A percentile compares a stretch with the other conserved stretches of the same genome.
These are phyloP conservation scores for Orussus abietinus DNA, from an alignment of 1,140 invertebrate genomes.

Conservation along the genomic window DNA sequence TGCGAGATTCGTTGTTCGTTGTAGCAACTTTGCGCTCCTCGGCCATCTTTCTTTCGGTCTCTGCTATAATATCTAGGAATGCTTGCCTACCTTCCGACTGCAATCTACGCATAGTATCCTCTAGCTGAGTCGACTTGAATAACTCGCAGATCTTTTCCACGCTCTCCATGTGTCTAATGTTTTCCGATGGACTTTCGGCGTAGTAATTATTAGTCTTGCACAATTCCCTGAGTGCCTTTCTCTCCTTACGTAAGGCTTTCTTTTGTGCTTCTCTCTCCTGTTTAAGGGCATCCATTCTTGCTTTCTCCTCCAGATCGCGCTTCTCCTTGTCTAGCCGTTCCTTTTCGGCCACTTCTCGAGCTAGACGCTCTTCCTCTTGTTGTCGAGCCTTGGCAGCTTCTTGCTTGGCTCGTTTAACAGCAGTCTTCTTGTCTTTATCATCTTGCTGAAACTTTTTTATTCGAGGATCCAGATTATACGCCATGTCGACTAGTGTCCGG, in stretches of 20 bases:
- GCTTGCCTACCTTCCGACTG: constrained; percentile 60
- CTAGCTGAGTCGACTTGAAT: constrained; percentile 67
- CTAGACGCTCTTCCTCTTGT: constrained; percentile 74
- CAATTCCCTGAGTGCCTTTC: constrained; percentile 78
- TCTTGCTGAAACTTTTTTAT: constrained; percentile 90
- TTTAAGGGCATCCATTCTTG: constrained; percentile 73
- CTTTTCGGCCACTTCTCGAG: constrained; percentile 66
- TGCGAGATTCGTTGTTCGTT: constrained; percentile 34
- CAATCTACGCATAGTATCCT: constrained; percentile 72
- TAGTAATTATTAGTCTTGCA: constrained; percentile 90
- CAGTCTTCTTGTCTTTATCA: constrained; percentile 87
- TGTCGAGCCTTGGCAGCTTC: constrained; percentile 80
- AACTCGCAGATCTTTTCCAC: constrained; percentile 87
- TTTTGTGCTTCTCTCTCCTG: constrained; percentile 84
- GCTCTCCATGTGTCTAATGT: constrained; percentile 79
- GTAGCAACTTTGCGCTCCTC: constrained; percentile 63
- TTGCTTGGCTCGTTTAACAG: constrained; percentile 85
- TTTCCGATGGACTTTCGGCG: constrained; percentile 67
- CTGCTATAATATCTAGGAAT: constrained; percentile 66
- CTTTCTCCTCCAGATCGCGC: constrained; percentile 76
- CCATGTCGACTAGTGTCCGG: constrained; percentile 84
- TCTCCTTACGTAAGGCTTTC: constrained; percentile 79
- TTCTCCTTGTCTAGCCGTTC: constrained; percentile 73
- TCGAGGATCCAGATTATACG: constrained; percentile 90
- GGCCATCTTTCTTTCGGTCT: constrained; percentile 71